Percentiles rank a stretch among this genome's conserved stretches.
These are phyloP conservation scores for Orgyia antiqua DNA, from an alignment of 2,888 invertebrate species.

Conservation along the genomic window DNA sequence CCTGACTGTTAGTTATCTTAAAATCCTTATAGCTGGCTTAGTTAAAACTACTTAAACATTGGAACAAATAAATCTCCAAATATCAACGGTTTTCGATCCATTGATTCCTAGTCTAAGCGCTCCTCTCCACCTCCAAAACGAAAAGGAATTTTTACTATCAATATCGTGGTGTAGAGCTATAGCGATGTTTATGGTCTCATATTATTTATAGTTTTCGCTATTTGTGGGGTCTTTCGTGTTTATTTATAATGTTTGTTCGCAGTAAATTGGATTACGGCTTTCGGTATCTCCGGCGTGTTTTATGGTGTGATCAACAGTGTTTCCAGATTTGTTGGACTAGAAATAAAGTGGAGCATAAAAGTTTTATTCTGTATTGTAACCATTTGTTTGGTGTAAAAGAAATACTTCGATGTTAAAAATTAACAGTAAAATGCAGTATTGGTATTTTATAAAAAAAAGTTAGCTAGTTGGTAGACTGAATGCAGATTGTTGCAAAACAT, in stretches of 20 bases:
- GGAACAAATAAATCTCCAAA: no score
- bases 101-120: no score
- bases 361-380: slow-evolving; percentile 22
- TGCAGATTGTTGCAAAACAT: no score
- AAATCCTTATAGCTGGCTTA: no score
- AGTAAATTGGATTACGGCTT: slow-evolving; percentile 33
- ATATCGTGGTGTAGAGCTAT: slow-evolving; percentile 46
- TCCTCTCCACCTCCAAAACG: slow-evolving; percentile 28
- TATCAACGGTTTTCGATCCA: no score
- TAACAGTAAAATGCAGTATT: no score
- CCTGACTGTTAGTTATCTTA: no score
- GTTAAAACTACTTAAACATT: no score
- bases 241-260: slow-evolving; percentile 31
- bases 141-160: slow-evolving; percentile 62
- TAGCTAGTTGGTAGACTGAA: no score
- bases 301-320: slow-evolving; percentile 27
- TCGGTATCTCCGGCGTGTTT: slow-evolving; percentile 20
- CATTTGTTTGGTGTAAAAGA: slow-evolving; percentile 12
- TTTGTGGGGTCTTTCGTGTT: slow-evolving; percentile 26
- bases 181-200: slow-evolving; percentile 34
- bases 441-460: no score
- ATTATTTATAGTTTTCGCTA: slow-evolving; percentile 40
- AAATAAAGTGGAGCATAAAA: slow-evolving; percentile 26
- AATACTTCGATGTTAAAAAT: no score
- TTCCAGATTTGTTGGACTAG: slow-evolving; percentile 27